Evolutionary conservation across 2,113 vertebrate genomes (phyloP).

Genomic region (Hippocampus guttulatus): DNA sequence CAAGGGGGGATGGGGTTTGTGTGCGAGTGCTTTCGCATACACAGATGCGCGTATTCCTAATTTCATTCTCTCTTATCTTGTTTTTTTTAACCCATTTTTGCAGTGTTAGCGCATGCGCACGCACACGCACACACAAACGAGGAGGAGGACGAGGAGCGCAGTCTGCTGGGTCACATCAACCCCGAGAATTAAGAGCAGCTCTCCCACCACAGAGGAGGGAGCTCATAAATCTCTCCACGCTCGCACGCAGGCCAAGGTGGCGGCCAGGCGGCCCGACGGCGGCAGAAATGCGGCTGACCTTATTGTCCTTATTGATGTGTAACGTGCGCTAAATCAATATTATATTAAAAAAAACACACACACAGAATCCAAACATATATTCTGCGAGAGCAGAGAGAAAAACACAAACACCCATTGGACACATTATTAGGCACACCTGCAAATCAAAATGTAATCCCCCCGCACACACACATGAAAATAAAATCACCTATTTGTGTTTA

Average conservation of each 20-base stretch:
- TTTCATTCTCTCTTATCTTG: background rate
- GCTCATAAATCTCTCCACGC: slow-evolving; percentile 59
- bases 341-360: background rate
- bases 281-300: slow-evolving; percentile 17
- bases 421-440: background rate
- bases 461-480: too few relatives aligned
- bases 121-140: background rate
- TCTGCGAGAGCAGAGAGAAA: background rate
- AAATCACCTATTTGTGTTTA: too few relatives aligned
- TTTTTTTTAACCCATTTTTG: background rate
- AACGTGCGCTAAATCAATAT: background rate
- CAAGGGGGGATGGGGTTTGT: background rate
- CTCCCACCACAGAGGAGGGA: slow-evolving; percentile 46
- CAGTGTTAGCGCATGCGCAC: background rate
- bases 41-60: background rate
- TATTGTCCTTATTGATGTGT: slow-evolving; percentile 1
- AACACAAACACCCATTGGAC: background rate
- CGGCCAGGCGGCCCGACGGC: slow-evolving; percentile 4
- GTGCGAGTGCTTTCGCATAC: background rate
- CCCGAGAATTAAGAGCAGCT: slow-evolving; percentile 61
- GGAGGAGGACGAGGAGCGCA: slow-evolving; percentile 33
- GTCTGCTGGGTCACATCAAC: slow-evolving; percentile 73
- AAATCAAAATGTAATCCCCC: too few relatives aligned
- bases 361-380: too few relatives aligned
- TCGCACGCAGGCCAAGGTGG: slow-evolving; percentile 22